Base-by-base conservation (phyloP, 2,113 vertebrate species). In the Oxyruncus cristatus region DNA sequence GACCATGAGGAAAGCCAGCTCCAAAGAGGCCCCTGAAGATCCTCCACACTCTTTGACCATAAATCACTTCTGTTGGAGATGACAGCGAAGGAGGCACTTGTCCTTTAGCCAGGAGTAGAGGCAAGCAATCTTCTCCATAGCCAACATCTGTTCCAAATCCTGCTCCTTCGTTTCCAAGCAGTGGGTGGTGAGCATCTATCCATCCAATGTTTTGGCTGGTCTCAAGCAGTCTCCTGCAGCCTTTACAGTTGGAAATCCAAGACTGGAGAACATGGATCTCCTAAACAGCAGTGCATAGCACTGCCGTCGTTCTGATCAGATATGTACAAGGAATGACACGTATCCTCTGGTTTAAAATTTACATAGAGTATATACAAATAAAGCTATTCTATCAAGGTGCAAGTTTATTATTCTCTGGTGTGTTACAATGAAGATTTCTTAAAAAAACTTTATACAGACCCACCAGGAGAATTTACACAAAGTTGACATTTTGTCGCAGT, bases 361-460 rank as follows among this genome's bases (percentile, higher is more conserved):
- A 94, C 87, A 95, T 24, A 75, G 70, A 89, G 50, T 97, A 97
- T 95, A 89, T 96, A 96, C 95, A 97, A 96, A 92, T 95, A 97
- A 97, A 93, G 94, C 93, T 97, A 91, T 95, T 89, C 94, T 93
- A 96, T 92, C 96, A 97, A 97, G 93, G 96, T 97, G 96, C 97
- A 96, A 93, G 53, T 95, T 93, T 85, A 76, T 88, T 95, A 78
- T 94, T 93, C 70, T 94, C 92, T 93, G 94, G 79, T 89, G 85
- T 83, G 58, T 92, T 95, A 80, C 56, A 88, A 85, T 1, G 5
- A 91, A 89, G 89, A 94, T 86, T 94, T 93, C 79, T 72, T 82
- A 59, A 81, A 71, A 96, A 93, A 76, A 76, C 88, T 97, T 88
- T 72, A 39, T 35, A 89, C 28, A 79, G 82, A 91, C 28, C 11